Base-by-base conservation (phyloP, 2,113 vertebrate species). In the Romanogobio albipinnatus region DNA sequence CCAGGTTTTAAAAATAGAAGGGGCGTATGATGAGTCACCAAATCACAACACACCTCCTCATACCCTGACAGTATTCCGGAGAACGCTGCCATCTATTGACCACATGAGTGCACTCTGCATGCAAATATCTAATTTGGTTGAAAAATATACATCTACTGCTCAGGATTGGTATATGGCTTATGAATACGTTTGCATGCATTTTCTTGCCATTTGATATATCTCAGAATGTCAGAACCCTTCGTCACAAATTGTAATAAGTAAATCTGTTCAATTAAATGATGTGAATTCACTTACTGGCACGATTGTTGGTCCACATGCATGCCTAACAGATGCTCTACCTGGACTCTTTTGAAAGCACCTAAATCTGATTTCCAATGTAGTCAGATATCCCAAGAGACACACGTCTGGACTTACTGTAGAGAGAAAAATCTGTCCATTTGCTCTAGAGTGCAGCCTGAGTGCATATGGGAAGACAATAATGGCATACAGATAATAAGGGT, bases 21-120 rank as follows among this genome's bases (percentile, higher is more conserved):
- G 73, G 70, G 15, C 39, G 47, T 81, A 62, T 51, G 26, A 64
- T 82, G 82, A 86, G 71, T 88, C 87, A 88, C 68, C 75, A 68
- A 83, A 74, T 47, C 81, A n/a, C 80, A 74, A 66, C 24, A 53
- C 45, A 22, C 78, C 73, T 82, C 56, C 73, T 85, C 80, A 26
- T 51, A 47, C 39, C 24, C 62, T 58, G 45, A 74, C 66, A 19
- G 33, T 73, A 9, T 76, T 81, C 15, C 7, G n/a, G 76, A 82
- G 51, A 86, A 88, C 79, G 71, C 82, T 84, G 87, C 87, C 87
- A 86, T 61, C 87, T 86, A 73, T 74, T 86, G 85, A 86, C 36
- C 71, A 82, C 47, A 53, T 56, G 7, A 43, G 43, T 77, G 19
- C 17, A 84, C 29, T 58, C 43, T 26, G 2, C 17, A 62, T n/a